Percentiles rank a stretch among this genome's conserved stretches.
phyloP scores from a whole-genome alignment of 2,797 vertebrate genomes.

The Neosilurus mollespiculum region DNA sequence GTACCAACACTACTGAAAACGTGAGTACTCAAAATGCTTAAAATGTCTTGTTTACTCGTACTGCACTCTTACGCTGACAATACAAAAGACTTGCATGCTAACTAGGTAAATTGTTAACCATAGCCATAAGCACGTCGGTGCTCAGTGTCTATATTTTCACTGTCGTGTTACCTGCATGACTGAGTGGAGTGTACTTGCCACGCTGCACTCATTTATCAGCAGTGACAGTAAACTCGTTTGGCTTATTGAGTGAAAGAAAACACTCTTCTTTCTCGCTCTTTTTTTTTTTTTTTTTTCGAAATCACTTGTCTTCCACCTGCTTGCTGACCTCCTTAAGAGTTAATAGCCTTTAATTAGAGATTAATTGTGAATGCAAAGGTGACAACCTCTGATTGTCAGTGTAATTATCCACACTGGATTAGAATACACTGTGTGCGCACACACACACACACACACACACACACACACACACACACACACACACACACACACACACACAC shows the following conservation, averaged over 20 bases:
- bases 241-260: conserved; percentile 59
- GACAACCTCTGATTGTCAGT: conserved; percentile 58
- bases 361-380: conserved; percentile 55
- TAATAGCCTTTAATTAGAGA: conserved; percentile 49
- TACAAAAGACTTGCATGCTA: not conserved
- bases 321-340: conserved; percentile 1
- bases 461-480: not conserved
- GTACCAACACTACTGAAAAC: not conserved
- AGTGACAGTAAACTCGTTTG: conserved; percentile 52
- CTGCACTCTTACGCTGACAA: not conserved
- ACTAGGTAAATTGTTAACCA: conserved; percentile 9
- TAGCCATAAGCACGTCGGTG: no score
- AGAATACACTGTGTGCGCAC: conserved; percentile 23
- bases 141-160: conserved; percentile 29
- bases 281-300: conserved; percentile 7
- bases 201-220: conserved; percentile 61
- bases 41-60: not conserved
- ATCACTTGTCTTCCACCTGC: not conserved
- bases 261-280: not conserved
- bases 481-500: not conserved
- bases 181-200: conserved; percentile 40
- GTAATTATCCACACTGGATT: conserved; percentile 61
- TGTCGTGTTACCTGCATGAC: conserved; percentile 33
- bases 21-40: not conserved
- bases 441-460: conserved; percentile 5